Base-by-base conservation (phyloP, 2,888 invertebrate genomes). In the Polymixis lichenea region DNA sequence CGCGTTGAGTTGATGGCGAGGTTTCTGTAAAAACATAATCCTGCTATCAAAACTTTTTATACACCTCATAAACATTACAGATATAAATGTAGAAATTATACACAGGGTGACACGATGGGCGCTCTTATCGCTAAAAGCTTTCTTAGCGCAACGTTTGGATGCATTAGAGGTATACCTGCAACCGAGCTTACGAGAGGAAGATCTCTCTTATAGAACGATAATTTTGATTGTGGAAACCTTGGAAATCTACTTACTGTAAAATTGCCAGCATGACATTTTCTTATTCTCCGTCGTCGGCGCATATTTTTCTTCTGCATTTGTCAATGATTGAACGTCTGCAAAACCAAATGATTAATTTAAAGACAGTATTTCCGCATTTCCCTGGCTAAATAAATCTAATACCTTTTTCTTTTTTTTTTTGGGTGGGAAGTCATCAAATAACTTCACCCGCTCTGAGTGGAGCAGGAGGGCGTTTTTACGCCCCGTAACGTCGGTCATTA, bases 1-100 rank as follows among this genome's bases (percentile, higher is more conserved):
- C 93, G 0, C 89, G 89, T 2, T 93, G 93, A 0, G 93, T 92
- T 6, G 95, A 90, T 0, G 88, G 87, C 7, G 94, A 94, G 64
- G 91, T 93, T 78, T 88, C 95, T 95, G 90, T 6, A 88, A 91
- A 77, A 13, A 55, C 55, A 55, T n/a, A n/a, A 55, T 55, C 55
- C 55, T n/a, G n/a, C n/a, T n/a, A n/a, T 55, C 5, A 55, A n/a
- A 55, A n/a, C 5, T n/a, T 51, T 17, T 51, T 51, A 5, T 19
- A 11, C 11, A 55, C 5, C 22, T 0, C 53, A 9, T 49, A 49
- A 1, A 38, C 22, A n/a, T 3, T n/a, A 38, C 5, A n/a, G 17
- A n/a, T 51, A 17, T 38, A 17, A 19, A 51, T 51, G 7, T 51
- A 17, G 19, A 17, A 49, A 49, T 51, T 51, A 15, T 46, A 46